Percentiles rank a stretch among this genome's conserved stretches.
phyloP scores from a whole-genome alignment of 2,797 vertebrate species.

The Ispidina lecontei region DNA sequence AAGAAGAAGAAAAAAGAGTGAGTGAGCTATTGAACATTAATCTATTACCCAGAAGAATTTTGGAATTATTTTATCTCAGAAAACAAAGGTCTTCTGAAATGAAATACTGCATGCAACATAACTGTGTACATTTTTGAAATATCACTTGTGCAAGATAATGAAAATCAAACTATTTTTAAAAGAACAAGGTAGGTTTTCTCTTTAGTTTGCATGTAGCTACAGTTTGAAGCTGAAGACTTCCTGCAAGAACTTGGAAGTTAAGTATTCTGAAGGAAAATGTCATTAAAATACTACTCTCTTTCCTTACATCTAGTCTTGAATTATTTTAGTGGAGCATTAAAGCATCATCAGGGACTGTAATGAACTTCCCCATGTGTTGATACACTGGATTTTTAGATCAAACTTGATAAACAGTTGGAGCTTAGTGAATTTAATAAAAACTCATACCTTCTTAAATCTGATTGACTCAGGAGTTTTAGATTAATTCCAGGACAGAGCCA shows the following conservation, averaged over 20 bases:
- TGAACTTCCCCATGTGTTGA: neutral
- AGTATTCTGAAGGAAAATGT: neutral
- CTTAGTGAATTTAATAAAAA: conserved; percentile 4
- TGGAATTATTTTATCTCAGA: neutral
- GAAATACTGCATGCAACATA: neutral
- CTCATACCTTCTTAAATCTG: conserved; percentile 45
- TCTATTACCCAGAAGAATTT: neutral
- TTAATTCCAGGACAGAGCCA: conserved; percentile 49
- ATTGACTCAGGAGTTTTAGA: conserved; percentile 59
- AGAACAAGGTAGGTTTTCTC: neutral
- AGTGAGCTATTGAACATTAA: neutral
- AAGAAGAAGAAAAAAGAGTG: neutral
- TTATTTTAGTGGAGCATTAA: neutral
- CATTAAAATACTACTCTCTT: neutral
- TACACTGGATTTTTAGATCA: neutral
- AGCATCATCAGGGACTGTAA: neutral
- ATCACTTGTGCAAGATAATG: neutral
- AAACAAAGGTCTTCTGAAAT: neutral
- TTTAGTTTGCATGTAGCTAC: neutral
- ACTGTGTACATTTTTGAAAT: neutral
- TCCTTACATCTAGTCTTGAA: neutral
- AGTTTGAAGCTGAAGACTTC: neutral
- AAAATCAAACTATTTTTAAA: neutral
- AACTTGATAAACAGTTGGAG: conserved; percentile 28
- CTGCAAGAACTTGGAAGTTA: neutral